A percentile compares a stretch with the other conserved stretches of the same genome.
Evolutionary conservation across 1,140 invertebrate species (phyloP).

Genomic region (Galleria mellonella): DNA sequence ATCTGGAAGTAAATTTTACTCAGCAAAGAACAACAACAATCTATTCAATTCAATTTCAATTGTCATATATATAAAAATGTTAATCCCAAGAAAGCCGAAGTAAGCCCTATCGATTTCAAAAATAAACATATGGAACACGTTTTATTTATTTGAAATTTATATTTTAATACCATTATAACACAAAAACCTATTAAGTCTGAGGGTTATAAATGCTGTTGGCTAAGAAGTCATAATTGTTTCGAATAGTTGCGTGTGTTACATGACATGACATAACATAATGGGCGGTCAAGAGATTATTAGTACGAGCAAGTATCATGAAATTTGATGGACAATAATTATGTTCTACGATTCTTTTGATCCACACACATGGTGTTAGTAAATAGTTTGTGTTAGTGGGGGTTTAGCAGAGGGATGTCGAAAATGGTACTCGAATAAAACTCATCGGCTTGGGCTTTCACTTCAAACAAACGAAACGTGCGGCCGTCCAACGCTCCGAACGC

Average conservation of each 20-base stretch:
- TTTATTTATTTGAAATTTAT: too few species aligned
- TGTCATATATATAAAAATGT: too few species aligned
- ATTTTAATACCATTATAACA: background rate
- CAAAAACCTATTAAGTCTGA: background rate
- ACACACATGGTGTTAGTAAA: slow-evolving; percentile 37
- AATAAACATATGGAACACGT: too few species aligned
- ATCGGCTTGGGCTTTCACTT: slow-evolving; percentile 64
- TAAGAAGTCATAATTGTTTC: slow-evolving; percentile 10
- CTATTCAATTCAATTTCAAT: too few species aligned
- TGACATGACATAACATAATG: slow-evolving; percentile 11
- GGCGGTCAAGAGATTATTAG: slow-evolving; percentile 7
- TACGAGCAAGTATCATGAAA: slow-evolving; percentile 6
- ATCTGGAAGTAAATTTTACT: too few species aligned
- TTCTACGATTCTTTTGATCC: slow-evolving; percentile 4
- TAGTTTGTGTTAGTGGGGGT: slow-evolving; percentile 36
- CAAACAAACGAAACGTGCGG: slow-evolving; percentile 53
- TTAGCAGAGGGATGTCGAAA: slow-evolving; percentile 59
- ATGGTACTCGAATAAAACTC: slow-evolving; percentile 62
- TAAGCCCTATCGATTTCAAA: too few species aligned
- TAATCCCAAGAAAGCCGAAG: too few species aligned
- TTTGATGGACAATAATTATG: slow-evolving; percentile 4
- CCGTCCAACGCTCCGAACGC: slow-evolving; percentile 33
- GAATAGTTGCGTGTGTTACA: background rate
- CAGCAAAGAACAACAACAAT: too few species aligned
- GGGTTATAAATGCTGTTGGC: background rate